Percentiles rank a stretch among this genome's conserved stretches.
Conservation (phyloP, 2,797 vertebrate genomes). For the Hippocampus kuda region DNA sequence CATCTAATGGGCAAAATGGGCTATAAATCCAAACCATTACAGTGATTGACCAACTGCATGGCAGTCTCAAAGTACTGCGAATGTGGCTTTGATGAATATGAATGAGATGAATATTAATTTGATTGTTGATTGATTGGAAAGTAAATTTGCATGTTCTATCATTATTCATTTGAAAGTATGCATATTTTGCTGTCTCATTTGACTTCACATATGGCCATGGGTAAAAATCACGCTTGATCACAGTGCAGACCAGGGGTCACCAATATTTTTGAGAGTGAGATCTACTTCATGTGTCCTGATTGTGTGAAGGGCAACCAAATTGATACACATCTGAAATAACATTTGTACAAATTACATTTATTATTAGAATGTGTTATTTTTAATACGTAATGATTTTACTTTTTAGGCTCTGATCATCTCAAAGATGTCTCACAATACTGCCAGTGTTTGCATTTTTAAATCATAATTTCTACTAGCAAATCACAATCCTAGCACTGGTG, state of each 20-base stretch:
- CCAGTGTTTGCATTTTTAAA: too few species aligned
- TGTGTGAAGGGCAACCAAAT: too few species aligned
- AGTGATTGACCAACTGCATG: conserved; percentile 32
- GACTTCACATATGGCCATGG: conserved; percentile 1
- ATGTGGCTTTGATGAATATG: conserved; percentile 32
- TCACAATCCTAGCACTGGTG: too few species aligned
- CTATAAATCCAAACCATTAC: conserved; percentile 46
- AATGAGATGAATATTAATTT: conserved; percentile 31
- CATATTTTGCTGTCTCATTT: not conserved
- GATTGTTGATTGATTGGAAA: conserved; percentile 24
- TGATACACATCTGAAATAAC: too few species aligned
- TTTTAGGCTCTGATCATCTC: too few species aligned
- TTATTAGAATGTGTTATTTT: too few species aligned
- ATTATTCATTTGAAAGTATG: not conserved
- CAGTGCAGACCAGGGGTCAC: conserved; percentile 8
- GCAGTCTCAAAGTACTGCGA: conserved; percentile 32
- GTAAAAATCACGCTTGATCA: conserved; percentile 1
- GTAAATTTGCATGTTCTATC: conserved; percentile 10
- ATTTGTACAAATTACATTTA: too few species aligned
- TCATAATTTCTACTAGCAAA: too few species aligned
- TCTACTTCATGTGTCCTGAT: too few species aligned
- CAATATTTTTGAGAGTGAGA: too few species aligned
- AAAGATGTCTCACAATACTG: too few species aligned
- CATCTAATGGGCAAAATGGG: conserved; percentile 36
- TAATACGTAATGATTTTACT: too few species aligned